Base-by-base conservation (phyloP, 2,888 invertebrate genomes). In the Polietes domitor region DNA sequence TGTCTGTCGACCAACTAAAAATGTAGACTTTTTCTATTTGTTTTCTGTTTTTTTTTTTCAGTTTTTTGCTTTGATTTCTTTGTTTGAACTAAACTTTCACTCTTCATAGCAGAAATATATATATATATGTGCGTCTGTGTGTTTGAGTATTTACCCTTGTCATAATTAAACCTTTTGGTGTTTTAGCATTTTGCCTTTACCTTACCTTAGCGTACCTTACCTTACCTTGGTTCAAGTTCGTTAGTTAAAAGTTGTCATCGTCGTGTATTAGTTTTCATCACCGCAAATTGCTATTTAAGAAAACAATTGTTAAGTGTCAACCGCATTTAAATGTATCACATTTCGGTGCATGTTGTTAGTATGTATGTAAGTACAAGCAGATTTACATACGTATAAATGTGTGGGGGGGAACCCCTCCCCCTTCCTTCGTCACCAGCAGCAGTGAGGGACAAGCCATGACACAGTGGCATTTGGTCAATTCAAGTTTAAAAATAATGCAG, bases 281-380 rank as follows among this genome's bases (percentile, higher is more conserved):
- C 83, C 83, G 68, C 75, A 84, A 84, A 81, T 84, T 84, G 80
- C 77, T 84, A 84, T 84, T 84, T 84, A 84, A 84, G 80, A 41
- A 83, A 84, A 84, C 80, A 84, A 84, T 81, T 81, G 80, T 78
- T 80, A 78, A 84, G 80, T 83, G 83, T 84, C 80, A 84, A 84
- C 83, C 83, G 58, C 83, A 81, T 76, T 76, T 61, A 50, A 80
- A 80, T 65, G 65, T 75, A 84, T 84, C 75, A 26, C 58, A 75
- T 84, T 80, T 68, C 83, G 24, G 15, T 24, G 37, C 19, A 41
- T 41, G 24, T 17, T 21, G 63, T 24, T 32, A 5, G 32, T 32
- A 7, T 47, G 47, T 47, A n/a, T 47, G 47, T n/a, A 2, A n/a
- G 41, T 15, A 47, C 15, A 47, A 55, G 19, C n/a, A 55, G 6